Percentiles rank a stretch among this genome's conserved stretches.
These are phyloP conservation scores for Melipona quadrifasciata DNA, from an alignment of 1,140 invertebrate genomes.

Conservation along the genomic window DNA sequence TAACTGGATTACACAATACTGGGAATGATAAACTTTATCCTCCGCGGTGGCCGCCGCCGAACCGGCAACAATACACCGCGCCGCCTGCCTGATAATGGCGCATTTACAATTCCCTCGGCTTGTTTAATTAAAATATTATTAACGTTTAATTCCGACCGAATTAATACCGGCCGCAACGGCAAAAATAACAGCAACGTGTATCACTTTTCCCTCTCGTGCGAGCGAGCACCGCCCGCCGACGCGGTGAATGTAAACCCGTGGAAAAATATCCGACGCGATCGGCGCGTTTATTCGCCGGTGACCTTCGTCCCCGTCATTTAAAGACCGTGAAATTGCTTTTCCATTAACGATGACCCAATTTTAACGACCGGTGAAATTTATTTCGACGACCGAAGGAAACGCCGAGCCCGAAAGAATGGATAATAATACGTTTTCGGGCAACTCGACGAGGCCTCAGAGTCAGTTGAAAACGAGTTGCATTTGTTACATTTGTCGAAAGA, in stretches of 20 bases:
- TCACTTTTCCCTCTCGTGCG: background rate
- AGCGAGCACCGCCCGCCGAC: background rate
- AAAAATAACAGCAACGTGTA: slow-evolving; percentile 4
- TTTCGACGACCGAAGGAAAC: background rate
- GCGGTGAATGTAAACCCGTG: background rate
- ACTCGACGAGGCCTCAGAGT: too few relatives aligned
- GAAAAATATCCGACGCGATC: background rate
- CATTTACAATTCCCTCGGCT: slow-evolving; percentile 20
- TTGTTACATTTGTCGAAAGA: too few relatives aligned
- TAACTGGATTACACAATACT: background rate
- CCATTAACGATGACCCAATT: background rate
- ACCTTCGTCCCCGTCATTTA: background rate
- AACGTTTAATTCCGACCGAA: slow-evolving; percentile 1
- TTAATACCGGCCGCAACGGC: background rate
- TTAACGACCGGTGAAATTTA: background rate
- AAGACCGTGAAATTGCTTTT: background rate
- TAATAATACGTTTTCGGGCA: too few relatives aligned
- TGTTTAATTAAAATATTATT: slow-evolving; percentile 46
- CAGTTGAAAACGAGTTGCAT: too few relatives aligned
- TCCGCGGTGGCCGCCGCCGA: background rate
- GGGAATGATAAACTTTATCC: slow-evolving; percentile 1
- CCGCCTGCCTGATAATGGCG: slow-evolving; percentile 2
- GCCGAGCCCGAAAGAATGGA: background rate
- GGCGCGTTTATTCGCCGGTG: background rate
- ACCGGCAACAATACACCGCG: background rate